Evolutionary conservation across 2,797 vertebrate genomes (phyloP), one percentile per base, ranked within the genome.

Genomic region (Liparis tanakae): DNA sequence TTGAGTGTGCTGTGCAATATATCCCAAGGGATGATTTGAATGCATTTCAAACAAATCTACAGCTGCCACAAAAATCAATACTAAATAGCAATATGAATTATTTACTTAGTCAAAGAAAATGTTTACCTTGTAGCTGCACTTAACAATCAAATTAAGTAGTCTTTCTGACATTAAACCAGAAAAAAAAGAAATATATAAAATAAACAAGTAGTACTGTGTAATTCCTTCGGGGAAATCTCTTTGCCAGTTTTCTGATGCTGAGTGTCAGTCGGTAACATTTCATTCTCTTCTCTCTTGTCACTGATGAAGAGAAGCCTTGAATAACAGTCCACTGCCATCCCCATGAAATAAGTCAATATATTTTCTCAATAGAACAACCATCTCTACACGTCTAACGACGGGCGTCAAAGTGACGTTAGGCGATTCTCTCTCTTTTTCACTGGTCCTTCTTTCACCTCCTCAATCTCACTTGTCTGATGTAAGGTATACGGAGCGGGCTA

Each of bases 401-500:
- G 72, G 37, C 48, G 64, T 64, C 62, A 63, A 39, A 83, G 54
- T 67, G 36, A 70, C 18, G 10, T 71, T 33, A 14, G 43, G 51
- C 18, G 71, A 48, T 75, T 67, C 33, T 51, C 30, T 67, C 39
- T 70, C 44, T 81, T 63, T 75, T 66, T 79, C 71, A 25, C 53
- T 70, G 4, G 18, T 30, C 70, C 65, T 39, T 57, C 50, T 22
- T 55, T 59, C 64, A 58, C 41, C 36, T 50, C 41, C 37, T 74
- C 71, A 64, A 62, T 87, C 70, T 83, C 70, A 74, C 72, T 66
- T 9, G 55, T 82, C 74, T 81, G 77, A 89, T 85, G 63, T 79
- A 80, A 85, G 82, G 77, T 30, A 10, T 85, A 82, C 71, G 81
- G 77, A 75, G 71, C 34, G 41, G 80, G 73, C 85, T 86, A 86